These are phyloP conservation scores for Myiagra hebetior DNA, from an alignment of 2,113 vertebrate genomes.

Conservation along the genomic window DNA sequence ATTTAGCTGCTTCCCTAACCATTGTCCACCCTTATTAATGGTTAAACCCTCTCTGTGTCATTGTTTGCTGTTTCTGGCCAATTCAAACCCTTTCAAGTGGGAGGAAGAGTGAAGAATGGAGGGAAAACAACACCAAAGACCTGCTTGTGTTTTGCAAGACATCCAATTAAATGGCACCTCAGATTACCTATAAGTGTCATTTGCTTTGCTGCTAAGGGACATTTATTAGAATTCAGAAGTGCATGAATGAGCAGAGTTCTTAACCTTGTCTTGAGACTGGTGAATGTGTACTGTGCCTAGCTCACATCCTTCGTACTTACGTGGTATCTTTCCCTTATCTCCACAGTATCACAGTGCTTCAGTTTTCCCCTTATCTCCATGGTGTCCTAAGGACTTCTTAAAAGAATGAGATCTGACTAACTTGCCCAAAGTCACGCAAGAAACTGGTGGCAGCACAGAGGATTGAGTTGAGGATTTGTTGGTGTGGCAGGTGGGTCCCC, in stretches of 20 bases:
- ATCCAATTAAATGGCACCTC: not conserved
- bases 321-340: not conserved
- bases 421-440: not conserved
- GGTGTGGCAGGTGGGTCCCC: not conserved
- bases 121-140: not conserved
- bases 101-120: not conserved
- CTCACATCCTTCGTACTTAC: fast-evolving
- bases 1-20: not conserved
- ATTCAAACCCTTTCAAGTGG: not conserved
- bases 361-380: not conserved
- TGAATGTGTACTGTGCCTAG: not conserved
- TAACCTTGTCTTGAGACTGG: not conserved
- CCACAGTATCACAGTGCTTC: not conserved
- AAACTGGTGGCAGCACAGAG: not conserved
- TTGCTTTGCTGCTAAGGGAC: not conserved
- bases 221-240: not conserved
- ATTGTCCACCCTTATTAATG: slow-evolving; percentile 23
- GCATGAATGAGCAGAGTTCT: not conserved
- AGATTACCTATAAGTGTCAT: not conserved
- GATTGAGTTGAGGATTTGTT: not conserved
- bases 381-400: not conserved
- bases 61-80: not conserved
- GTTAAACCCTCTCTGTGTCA: not conserved
- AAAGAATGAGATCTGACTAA: not conserved
- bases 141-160: not conserved